Conservation (phyloP, 2,888 invertebrate genomes). For the Lasioglossum villosulum region DNA sequence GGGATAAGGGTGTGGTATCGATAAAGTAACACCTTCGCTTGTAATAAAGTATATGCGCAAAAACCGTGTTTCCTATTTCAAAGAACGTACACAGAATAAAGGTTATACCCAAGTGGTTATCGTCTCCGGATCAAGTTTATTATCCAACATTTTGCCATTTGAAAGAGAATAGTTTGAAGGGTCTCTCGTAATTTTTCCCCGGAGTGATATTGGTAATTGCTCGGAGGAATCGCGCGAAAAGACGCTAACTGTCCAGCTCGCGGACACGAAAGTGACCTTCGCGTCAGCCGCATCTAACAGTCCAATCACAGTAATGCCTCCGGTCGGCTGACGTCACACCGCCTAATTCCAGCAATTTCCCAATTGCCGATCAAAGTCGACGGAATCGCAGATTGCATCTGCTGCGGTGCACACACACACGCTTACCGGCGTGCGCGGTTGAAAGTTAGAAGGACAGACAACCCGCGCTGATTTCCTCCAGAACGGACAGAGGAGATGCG, state of each 20-base stretch:
- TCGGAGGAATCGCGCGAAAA: constrained; percentile 25
- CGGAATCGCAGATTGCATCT: constrained; percentile 72
- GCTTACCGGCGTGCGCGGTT: not conserved
- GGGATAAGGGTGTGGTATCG: too few relatives aligned
- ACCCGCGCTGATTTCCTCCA: not conserved
- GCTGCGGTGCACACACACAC: not conserved
- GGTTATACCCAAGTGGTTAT: too few relatives aligned
- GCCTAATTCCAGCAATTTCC: constrained; percentile 79
- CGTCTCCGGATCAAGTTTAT: too few relatives aligned
- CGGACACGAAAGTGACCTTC: constrained; percentile 72
- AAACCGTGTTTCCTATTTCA: too few relatives aligned
- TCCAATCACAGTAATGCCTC: constrained; percentile 78
- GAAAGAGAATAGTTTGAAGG: too few relatives aligned
- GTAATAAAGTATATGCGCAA: too few relatives aligned
- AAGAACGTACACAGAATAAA: too few relatives aligned
- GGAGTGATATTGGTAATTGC: not conserved
- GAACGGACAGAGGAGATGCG: not conserved
- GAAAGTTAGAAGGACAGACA: not conserved
- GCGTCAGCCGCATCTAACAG: constrained; percentile 73
- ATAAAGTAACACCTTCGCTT: too few relatives aligned
- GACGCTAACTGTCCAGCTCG: constrained; percentile 14
- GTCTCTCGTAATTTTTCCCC: not conserved
- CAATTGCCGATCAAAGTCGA: constrained; percentile 79
- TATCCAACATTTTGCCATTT: too few relatives aligned
- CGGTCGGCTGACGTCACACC: constrained; percentile 74